Conservation (phyloP, 2,113 vertebrate genomes). For the Alligator mississippiensis region DNA sequence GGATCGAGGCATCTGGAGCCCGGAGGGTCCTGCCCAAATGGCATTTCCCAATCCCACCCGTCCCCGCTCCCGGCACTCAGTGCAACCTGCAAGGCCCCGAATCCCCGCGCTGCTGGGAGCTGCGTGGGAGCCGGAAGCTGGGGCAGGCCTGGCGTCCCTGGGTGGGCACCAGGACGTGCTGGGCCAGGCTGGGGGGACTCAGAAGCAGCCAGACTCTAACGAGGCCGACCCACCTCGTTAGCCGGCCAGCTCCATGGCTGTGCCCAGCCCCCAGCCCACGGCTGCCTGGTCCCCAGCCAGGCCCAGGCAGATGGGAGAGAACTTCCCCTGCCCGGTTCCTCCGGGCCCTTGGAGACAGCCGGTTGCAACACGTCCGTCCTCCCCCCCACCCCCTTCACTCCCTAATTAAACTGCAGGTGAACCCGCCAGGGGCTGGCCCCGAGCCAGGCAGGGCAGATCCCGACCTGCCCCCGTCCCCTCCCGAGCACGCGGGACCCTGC, state of each 20-base stretch:
- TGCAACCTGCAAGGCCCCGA: not conserved
- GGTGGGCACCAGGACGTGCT: too few relatives aligned
- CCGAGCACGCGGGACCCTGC: slow-evolving; percentile 26
- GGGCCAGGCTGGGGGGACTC: not conserved
- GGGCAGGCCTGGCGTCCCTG: too few relatives aligned
- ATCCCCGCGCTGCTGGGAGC: not conserved
- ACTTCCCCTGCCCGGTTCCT: slow-evolving; percentile 25
- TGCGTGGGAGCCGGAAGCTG: not conserved
- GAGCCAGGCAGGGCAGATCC: slow-evolving; percentile 75
- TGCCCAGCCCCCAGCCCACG: too few relatives aligned
- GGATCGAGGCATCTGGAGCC: too few relatives aligned
- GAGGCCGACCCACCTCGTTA: too few relatives aligned
- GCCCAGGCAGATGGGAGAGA: not conserved
- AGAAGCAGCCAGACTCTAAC: not conserved
- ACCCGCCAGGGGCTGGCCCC: slow-evolving; percentile 77
- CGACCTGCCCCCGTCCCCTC: slow-evolving; percentile 76
- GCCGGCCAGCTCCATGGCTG: too few relatives aligned
- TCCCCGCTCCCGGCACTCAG: not conserved
- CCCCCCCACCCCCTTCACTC: slow-evolving; percentile 59
- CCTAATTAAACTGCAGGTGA: slow-evolving; percentile 80
- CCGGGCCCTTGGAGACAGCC: not conserved
- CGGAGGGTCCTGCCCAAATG: too few relatives aligned
- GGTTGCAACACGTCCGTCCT: slow-evolving; percentile 62
- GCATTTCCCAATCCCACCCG: too few relatives aligned
- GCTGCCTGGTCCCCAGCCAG: too few relatives aligned